A percentile compares a stretch with the other conserved stretches of the same genome.
Conservation (phyloP, 2,888 invertebrate genomes). For the Orthonychiurus folsomi region DNA sequence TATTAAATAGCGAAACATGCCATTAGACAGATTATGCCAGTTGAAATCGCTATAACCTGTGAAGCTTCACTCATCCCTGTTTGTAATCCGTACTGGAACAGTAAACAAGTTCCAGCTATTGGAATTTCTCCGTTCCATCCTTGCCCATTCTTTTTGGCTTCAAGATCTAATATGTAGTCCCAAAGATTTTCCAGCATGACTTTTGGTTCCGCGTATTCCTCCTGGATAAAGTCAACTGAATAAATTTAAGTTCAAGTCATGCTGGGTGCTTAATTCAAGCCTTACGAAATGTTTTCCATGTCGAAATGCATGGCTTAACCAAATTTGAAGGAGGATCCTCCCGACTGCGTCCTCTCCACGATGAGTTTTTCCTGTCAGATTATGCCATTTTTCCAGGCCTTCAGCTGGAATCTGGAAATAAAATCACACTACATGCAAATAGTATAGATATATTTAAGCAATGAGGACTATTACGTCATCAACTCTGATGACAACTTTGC, state of each 20-base stretch:
- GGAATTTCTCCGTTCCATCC: slow-evolving; percentile 35
- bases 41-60: no score
- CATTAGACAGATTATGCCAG: no score
- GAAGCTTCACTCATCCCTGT: slow-evolving; percentile 36
- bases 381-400: slow-evolving; percentile 23
- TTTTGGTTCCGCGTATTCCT: slow-evolving; percentile 26
- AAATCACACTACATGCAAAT: neutral
- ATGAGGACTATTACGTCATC: slow-evolving; percentile 12
- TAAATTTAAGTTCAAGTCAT: no score
- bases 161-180: slow-evolving; percentile 29
- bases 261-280: slow-evolving; percentile 3
- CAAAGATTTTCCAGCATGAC: slow-evolving; percentile 30
- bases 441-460: slow-evolving; percentile 2
- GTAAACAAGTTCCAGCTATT: slow-evolving; percentile 28
- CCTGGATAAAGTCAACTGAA: slow-evolving; percentile 9
- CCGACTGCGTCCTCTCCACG: slow-evolving; percentile 18
- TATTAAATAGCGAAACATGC: neutral
- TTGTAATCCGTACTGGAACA: slow-evolving; percentile 38
- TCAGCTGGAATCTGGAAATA: slow-evolving; percentile 26
- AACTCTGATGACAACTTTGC: slow-evolving; percentile 30
- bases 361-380: slow-evolving; percentile 15
- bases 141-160: slow-evolving; percentile 7
- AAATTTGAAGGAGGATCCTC: slow-evolving; percentile 27
- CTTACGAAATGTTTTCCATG: slow-evolving; percentile 36
- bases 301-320: slow-evolving; percentile 35